Evolutionary conservation across 2,113 vertebrate genomes (phyloP).

Genomic region (Python bivittatus): DNA sequence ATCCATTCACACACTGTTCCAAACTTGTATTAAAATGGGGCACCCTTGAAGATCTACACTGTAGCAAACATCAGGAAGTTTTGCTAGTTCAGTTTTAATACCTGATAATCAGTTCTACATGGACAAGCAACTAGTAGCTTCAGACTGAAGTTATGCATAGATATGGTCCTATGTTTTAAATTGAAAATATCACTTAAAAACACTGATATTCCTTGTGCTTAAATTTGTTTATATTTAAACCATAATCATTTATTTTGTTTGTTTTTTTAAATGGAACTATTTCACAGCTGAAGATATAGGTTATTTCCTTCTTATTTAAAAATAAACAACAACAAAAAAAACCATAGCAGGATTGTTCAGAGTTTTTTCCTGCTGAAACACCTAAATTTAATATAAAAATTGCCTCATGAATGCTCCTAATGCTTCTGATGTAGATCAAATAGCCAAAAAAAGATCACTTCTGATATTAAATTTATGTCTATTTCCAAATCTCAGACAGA

Average conservation of each 20-base stretch:
- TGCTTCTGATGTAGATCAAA: neutral
- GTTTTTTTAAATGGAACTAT: neutral
- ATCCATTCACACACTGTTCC: slow-evolving; percentile 76
- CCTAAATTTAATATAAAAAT: neutral
- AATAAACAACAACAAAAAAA: neutral
- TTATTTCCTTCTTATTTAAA: neutral
- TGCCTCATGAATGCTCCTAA: neutral
- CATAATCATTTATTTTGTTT: neutral
- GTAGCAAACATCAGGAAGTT: neutral
- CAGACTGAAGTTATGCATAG: neutral
- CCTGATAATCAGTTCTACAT: neutral
- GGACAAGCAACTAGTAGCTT: neutral
- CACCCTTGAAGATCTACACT: neutral
- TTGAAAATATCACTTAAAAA: neutral
- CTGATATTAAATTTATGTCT: neutral
- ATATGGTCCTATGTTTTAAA: neutral
- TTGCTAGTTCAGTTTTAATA: neutral
- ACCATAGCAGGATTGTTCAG: neutral
- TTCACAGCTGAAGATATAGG: neutral
- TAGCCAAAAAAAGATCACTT: neutral
- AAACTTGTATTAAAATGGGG: slow-evolving; percentile 73
- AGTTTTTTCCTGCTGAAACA: neutral
- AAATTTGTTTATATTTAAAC: neutral
- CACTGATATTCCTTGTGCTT: neutral
- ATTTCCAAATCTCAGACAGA: neutral